These are phyloP conservation scores for Meleagris gallopavo DNA, from an alignment of 2,113 vertebrate species.

Conservation along the genomic window DNA sequence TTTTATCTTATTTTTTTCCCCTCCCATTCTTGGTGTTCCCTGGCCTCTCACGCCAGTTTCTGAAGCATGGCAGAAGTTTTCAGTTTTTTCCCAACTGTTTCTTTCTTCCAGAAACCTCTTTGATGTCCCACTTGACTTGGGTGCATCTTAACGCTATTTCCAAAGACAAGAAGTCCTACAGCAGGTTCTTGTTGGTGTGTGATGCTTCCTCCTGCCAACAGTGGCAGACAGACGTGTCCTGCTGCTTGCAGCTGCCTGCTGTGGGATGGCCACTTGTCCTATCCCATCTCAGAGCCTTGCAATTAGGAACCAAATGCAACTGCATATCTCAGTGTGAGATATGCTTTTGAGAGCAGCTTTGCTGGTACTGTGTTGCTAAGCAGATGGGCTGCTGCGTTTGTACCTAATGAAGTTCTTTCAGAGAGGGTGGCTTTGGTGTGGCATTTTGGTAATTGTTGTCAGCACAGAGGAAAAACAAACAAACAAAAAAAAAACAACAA, in stretches of 20 bases:
- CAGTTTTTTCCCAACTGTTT: neutral
- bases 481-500: too few relatives aligned
- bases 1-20: neutral
- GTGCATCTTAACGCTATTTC: neutral
- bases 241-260: neutral
- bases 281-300: neutral
- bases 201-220: neutral
- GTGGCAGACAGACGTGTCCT: neutral
- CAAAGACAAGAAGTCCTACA: accelerated
- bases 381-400: constrained; percentile 55
- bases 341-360: constrained; percentile 20
- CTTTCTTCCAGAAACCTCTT: neutral
- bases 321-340: neutral
- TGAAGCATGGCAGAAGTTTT: neutral
- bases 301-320: neutral
- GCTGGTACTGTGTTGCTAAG: constrained; percentile 64
- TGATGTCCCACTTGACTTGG: neutral
- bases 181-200: neutral
- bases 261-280: neutral
- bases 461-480: too few relatives aligned
- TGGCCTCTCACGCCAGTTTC: neutral
- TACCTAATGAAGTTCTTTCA: constrained; percentile 12
- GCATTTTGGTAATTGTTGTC: constrained; percentile 26
- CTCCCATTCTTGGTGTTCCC: neutral
- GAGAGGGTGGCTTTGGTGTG: constrained; percentile 47